phyloP scores from a whole-genome alignment of 2,888 invertebrate species.

The Anagyrus pseudococci region DNA sequence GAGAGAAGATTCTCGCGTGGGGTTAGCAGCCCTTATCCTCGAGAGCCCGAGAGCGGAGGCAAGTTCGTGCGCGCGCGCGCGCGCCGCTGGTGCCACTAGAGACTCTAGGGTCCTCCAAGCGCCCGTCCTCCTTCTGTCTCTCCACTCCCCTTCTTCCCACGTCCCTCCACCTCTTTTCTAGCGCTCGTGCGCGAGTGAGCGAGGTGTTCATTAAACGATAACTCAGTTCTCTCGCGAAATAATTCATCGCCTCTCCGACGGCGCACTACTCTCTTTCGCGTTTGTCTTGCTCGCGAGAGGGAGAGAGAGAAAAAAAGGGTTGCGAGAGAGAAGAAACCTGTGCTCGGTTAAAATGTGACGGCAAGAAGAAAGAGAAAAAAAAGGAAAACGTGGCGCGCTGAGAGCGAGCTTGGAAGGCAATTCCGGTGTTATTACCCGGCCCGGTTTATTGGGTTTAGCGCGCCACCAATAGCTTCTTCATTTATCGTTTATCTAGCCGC shows the following conservation, averaged over 20 bases:
- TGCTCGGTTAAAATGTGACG: too few relatives aligned
- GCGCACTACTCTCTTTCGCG: slow-evolving; percentile 18
- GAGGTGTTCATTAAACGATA: slow-evolving; percentile 58
- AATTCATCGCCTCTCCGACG: slow-evolving; percentile 41
- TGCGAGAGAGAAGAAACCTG: slow-evolving; percentile 4
- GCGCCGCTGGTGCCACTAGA: slow-evolving; percentile 45
- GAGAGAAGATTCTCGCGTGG: slow-evolving; percentile 22
- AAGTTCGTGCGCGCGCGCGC: slow-evolving; percentile 29
- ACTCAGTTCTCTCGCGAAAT: slow-evolving; percentile 51
- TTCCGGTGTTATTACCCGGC: slow-evolving; percentile 40
- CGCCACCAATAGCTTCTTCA: slow-evolving; percentile 38
- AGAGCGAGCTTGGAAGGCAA: too few relatives aligned
- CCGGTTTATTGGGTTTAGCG: slow-evolving; percentile 40
- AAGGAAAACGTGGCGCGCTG: too few relatives aligned
- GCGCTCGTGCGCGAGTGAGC: too few relatives aligned
- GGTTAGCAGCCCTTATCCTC: slow-evolving; percentile 51
- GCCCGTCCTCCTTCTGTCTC: slow-evolving; percentile 45
- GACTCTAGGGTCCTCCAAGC: slow-evolving; percentile 50
- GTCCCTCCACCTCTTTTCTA: too few relatives aligned
- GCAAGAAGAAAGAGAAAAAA: too few relatives aligned
- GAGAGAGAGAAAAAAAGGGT: slow-evolving; percentile 12
- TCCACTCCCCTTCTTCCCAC: too few relatives aligned
- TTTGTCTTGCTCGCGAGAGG: slow-evolving; percentile 23
- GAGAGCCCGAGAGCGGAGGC: slow-evolving; percentile 44
- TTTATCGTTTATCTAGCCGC: slow-evolving; percentile 30